These are phyloP conservation scores for Thereva nobilitata DNA, from an alignment of 2,888 invertebrate species.

Conservation along the genomic window DNA sequence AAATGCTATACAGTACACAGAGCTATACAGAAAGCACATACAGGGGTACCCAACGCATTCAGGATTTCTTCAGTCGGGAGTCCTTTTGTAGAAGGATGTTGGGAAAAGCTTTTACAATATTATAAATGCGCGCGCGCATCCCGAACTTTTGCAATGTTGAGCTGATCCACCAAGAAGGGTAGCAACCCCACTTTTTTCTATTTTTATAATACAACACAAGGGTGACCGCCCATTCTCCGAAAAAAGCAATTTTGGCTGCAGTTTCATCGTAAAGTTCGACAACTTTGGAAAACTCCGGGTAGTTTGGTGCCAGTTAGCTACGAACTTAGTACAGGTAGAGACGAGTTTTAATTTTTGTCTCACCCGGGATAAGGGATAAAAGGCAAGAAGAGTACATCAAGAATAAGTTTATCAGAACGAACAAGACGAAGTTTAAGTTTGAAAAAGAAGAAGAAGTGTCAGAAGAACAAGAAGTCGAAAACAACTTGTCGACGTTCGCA, in stretches of 20 bases:
- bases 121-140: constrained; percentile 15
- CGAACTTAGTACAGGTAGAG: constrained; percentile 61
- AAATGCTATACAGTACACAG: too few relatives aligned
- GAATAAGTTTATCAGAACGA: constrained; percentile 40
- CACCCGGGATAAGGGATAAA: constrained; percentile 47
- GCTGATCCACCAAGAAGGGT: constrained; percentile 21
- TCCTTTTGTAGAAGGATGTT: too few relatives aligned
- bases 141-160: constrained; percentile 5
- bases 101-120: too few relatives aligned
- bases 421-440: constrained; percentile 38
- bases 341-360: constrained; percentile 57
- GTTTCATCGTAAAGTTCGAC: constrained; percentile 58
- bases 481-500: constrained; percentile 20
- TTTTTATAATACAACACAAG: constrained; percentile 38
- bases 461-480: constrained; percentile 35
- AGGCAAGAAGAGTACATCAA: constrained; percentile 38
- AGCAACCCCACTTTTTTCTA: constrained; percentile 37
- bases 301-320: constrained; percentile 59
- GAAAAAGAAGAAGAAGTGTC: constrained; percentile 37
- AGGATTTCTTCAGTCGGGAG: too few relatives aligned
- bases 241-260: constrained; percentile 51
- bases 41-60: too few relatives aligned
- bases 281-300: constrained; percentile 59
- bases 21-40: too few relatives aligned
- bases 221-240: constrained; percentile 47